Conservation (phyloP, 2,797 vertebrate genomes). For the Rhinichthys osculus region DNA sequence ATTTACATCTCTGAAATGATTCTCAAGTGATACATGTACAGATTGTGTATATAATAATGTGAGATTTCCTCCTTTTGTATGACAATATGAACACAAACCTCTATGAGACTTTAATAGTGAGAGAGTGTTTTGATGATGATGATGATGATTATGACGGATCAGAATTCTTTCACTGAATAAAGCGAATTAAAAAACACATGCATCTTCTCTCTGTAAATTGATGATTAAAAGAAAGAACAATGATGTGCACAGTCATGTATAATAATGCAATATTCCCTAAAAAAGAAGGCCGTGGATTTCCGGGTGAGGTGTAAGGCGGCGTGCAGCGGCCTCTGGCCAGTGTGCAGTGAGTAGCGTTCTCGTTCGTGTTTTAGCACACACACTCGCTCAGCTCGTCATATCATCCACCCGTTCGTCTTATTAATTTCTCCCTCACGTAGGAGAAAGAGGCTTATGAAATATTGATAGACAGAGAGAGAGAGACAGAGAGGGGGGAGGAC, state of each 20-base stretch:
- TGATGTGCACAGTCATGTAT: not conserved
- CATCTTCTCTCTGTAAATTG: not conserved
- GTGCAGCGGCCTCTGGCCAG: not conserved
- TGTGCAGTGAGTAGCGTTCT: not conserved
- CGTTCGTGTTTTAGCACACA: not conserved
- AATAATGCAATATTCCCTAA: too few species aligned
- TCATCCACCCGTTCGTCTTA: constrained; percentile 16
- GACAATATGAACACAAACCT: constrained; percentile 76
- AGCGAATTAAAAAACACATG: constrained; percentile 74
- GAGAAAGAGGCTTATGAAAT: constrained; percentile 69
- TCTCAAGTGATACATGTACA: constrained; percentile 81
- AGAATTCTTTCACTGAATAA: constrained; percentile 83
- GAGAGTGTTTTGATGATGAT: constrained; percentile 66
- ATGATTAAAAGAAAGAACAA: too few species aligned
- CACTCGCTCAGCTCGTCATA: not conserved
- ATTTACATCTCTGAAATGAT: constrained; percentile 67
- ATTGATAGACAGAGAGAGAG: constrained; percentile 61
- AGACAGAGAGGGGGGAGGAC: not conserved
- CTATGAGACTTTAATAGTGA: constrained; percentile 77
- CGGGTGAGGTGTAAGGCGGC: too few species aligned
- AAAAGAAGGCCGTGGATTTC: too few species aligned
- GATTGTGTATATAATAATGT: constrained; percentile 83
- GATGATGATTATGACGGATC: constrained; percentile 77
- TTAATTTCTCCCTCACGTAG: constrained; percentile 71
- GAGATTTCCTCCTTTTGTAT: constrained; percentile 79